phyloP scores from a whole-genome alignment of 2,888 invertebrate genomes.

The Cremastinae sp. region DNA sequence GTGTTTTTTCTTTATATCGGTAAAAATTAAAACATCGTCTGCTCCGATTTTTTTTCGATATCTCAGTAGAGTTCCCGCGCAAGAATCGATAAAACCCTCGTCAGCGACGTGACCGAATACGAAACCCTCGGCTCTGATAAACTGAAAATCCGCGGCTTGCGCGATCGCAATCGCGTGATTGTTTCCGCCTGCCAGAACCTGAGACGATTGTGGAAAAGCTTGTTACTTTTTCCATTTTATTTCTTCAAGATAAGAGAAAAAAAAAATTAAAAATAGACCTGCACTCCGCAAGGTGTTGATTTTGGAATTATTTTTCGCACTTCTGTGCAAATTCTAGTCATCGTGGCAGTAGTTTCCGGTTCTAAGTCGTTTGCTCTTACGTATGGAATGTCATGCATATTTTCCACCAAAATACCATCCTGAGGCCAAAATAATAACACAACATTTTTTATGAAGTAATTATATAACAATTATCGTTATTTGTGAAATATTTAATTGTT shows the following conservation, averaged over 20 bases:
- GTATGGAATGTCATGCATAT: conserved; percentile 91
- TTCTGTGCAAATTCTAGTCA: conserved; percentile 85
- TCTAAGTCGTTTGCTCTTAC: conserved; percentile 82
- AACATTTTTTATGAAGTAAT: neutral
- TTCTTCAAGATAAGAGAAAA: neutral
- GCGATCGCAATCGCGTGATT: conserved; percentile 89
- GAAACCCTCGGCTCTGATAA: conserved; percentile 89
- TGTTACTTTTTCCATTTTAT: neutral
- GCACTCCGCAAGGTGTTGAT: conserved; percentile 83
- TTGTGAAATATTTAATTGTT: conserved; percentile 70
- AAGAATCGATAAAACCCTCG: conserved; percentile 89
- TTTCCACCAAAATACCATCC: conserved; percentile 89
- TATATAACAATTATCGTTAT: conserved; percentile 36
- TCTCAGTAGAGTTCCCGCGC: conserved; percentile 87
- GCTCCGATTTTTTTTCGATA: conserved; percentile 87
- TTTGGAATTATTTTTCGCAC: conserved; percentile 82
- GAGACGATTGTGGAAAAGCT: conserved; percentile 41
- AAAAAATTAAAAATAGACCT: conserved; percentile 78
- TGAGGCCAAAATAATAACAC: conserved; percentile 73
- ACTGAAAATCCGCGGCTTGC: conserved; percentile 86
- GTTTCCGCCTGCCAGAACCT: conserved; percentile 90
- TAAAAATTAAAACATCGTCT: conserved; percentile 85
- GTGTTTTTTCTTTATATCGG: conserved; percentile 94
- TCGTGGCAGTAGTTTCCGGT: conserved; percentile 86
- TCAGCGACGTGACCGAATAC: conserved; percentile 91